These are phyloP conservation scores for Aporophyla nigra DNA, from an alignment of 2,888 invertebrate genomes.

Conservation along the genomic window DNA sequence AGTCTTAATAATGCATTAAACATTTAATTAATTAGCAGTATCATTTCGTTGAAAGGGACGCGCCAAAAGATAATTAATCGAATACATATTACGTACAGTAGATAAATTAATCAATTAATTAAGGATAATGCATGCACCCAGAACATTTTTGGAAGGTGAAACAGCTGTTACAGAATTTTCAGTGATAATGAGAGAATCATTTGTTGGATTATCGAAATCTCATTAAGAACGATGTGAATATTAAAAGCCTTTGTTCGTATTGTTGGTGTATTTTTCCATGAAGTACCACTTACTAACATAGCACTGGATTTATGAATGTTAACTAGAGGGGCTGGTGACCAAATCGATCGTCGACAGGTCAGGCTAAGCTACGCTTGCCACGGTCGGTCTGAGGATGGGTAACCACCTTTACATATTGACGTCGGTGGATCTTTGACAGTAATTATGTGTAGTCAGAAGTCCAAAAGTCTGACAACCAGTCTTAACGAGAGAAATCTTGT, in stretches of 20 bases:
- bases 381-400: too few species aligned
- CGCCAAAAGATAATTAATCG: conserved; percentile 29
- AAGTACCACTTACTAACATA: too few species aligned
- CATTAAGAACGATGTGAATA: conserved; percentile 27
- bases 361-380: too few species aligned
- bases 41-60: conserved; percentile 10
- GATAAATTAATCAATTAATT: conserved; percentile 36
- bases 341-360: too few species aligned
- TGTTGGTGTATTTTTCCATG: neutral
- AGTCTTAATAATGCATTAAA: neutral
- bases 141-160: conserved; percentile 7
- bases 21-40: neutral
- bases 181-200: conserved; percentile 30
- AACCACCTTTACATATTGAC: too few species aligned
- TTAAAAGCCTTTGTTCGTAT: conserved; percentile 15
- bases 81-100: conserved; percentile 11
- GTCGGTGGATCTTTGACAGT: too few species aligned
- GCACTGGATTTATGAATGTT: neutral
- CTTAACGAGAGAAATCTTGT: too few species aligned
- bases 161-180: conserved; percentile 33
- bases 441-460: too few species aligned
- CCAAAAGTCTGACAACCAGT: too few species aligned
- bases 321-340: too few species aligned
- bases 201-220: conserved; percentile 16
- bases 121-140: conserved; percentile 14